These are phyloP conservation scores for Patella vulgata DNA, from an alignment of 1,140 invertebrate genomes.

Conservation along the genomic window DNA sequence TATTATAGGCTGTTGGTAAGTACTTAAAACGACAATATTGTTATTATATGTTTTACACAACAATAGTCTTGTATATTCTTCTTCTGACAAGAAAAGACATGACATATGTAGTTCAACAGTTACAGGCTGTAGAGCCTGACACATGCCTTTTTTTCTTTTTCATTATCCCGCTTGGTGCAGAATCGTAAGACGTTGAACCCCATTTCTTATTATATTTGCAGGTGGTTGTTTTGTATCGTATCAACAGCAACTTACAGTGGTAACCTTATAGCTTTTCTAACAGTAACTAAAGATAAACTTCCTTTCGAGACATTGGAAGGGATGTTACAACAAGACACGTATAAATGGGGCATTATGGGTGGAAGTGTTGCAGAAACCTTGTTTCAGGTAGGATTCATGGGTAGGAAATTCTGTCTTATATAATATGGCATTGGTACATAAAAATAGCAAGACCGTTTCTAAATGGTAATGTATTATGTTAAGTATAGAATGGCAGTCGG, in stretches of 20 bases:
- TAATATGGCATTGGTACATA: background rate
- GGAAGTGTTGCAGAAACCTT: conserved; percentile 21
- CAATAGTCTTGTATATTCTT: no score
- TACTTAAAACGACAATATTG: no score
- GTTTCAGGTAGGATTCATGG: conserved; percentile 20
- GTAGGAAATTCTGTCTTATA: background rate
- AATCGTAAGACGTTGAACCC: no score
- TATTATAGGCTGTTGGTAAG: no score
- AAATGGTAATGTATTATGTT: background rate
- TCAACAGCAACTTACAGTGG: conserved; percentile 47
- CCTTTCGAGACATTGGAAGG: conserved; percentile 46
- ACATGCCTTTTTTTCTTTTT: no score
- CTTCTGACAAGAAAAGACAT: no score
- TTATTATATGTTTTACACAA: no score
- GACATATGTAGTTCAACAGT: no score
- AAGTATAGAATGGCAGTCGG: no score
- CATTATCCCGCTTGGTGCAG: no score
- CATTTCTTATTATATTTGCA: no score
- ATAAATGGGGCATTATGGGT: conserved; percentile 37
- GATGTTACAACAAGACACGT: conserved; percentile 29
- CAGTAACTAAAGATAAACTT: conserved; percentile 33
- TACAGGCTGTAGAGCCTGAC: no score
- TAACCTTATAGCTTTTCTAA: conserved; percentile 47
- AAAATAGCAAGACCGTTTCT: background rate
- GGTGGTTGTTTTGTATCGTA: conserved; percentile 47